Conservation (phyloP, 2,797 vertebrate species). For the Lepilemur septentrionalis region DNA sequence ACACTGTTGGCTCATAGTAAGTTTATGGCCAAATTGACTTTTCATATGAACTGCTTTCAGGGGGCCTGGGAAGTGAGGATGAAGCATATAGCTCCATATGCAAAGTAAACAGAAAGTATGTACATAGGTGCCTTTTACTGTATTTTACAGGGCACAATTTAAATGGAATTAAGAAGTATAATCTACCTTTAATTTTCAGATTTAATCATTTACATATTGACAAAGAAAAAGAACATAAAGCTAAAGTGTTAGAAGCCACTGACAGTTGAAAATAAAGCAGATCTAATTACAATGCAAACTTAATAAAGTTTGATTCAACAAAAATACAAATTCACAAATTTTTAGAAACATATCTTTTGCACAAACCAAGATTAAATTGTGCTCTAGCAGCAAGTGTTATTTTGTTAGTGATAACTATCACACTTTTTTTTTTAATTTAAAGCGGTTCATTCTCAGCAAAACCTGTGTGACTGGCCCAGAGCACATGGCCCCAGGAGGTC, state of each 20-base stretch:
- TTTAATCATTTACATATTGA: not conserved
- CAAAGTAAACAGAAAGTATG: not conserved
- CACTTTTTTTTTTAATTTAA: not conserved
- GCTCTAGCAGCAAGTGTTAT: not conserved
- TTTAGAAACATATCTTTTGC: slow-evolving; percentile 2
- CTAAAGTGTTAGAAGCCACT: not conserved
- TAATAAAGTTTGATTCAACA: not conserved
- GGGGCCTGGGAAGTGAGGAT: not conserved
- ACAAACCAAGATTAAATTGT: not conserved
- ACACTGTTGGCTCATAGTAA: not conserved
- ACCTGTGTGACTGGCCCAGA: too few relatives aligned
- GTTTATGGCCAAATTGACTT: not conserved
- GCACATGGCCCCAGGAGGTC: too few relatives aligned
- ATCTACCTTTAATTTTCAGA: not conserved
- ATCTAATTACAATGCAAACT: not conserved
- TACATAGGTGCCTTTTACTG: not conserved
- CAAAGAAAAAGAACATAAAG: slow-evolving; percentile 29
- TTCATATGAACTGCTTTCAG: slow-evolving; percentile 20
- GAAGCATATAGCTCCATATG: not conserved
- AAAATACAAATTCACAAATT: slow-evolving; percentile 3
- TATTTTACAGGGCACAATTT: not conserved
- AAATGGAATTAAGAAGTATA: not conserved
- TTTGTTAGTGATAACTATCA: not conserved
- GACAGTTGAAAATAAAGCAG: not conserved
- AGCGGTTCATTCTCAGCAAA: too few relatives aligned